phyloP scores from a whole-genome alignment of 2,888 invertebrate genomes.

The Agrypnus murinus region DNA sequence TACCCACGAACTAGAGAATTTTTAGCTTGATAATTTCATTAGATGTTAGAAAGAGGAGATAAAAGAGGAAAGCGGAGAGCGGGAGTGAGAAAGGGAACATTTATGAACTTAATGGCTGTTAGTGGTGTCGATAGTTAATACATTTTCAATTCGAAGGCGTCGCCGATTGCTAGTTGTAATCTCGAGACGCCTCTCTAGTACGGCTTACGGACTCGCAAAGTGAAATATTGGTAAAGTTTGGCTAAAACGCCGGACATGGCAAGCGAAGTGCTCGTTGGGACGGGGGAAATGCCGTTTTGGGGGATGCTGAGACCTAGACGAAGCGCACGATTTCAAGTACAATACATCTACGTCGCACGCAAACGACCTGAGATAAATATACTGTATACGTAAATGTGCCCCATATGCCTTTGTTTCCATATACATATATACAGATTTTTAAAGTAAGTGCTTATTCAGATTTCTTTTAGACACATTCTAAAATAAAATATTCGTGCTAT shows the following conservation, averaged over 20 bases:
- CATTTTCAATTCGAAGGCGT: constrained; percentile 43
- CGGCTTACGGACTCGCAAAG: constrained; percentile 43
- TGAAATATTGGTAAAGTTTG: constrained; percentile 66
- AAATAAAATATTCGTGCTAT: too few species aligned
- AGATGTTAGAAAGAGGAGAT: background rate
- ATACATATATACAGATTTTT: constrained; percentile 52
- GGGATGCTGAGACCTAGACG: constrained; percentile 51
- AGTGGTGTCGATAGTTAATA: constrained; percentile 40
- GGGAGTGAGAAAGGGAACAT: background rate
- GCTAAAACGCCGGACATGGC: constrained; percentile 66
- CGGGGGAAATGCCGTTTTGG: constrained; percentile 51
- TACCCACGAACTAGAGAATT: constrained; percentile 20
- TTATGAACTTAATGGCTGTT: background rate
- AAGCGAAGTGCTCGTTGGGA: constrained; percentile 61
- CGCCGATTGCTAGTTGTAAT: constrained; percentile 36
- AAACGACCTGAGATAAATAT: constrained; percentile 66
- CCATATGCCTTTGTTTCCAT: constrained; percentile 52
- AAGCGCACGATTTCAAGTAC: constrained; percentile 63
- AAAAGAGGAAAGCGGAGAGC: background rate
- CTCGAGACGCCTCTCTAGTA: constrained; percentile 43
- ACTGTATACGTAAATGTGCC: constrained; percentile 62
- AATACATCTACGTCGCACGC: constrained; percentile 66
- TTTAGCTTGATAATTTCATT: constrained; percentile 36
- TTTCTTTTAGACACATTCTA: constrained; percentile 26
- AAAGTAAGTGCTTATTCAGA: constrained; percentile 50